These are phyloP conservation scores for Nomada goodeniana DNA, from an alignment of 2,888 invertebrate genomes.

Conservation along the genomic window DNA sequence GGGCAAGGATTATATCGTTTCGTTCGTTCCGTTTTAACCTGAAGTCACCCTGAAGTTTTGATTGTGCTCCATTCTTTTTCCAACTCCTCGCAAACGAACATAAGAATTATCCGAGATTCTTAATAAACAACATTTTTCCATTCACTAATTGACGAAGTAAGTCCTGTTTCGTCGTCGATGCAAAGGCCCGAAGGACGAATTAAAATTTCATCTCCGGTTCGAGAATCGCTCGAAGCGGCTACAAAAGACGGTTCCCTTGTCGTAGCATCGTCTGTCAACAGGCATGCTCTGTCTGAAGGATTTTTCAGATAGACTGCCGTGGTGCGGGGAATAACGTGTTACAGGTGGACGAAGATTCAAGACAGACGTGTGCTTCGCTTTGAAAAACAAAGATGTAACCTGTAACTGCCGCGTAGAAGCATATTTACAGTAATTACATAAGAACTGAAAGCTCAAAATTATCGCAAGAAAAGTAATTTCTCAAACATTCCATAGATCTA, in stretches of 20 bases:
- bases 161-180: not conserved
- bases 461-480: too few species aligned
- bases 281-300: conserved; percentile 8
- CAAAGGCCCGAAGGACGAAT: not conserved
- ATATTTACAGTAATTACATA: too few species aligned
- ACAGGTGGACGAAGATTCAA: conserved; percentile 30
- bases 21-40: not conserved
- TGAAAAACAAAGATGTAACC: conserved; percentile 30
- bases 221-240: not conserved
- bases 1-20: not conserved
- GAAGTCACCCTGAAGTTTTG: not conserved
- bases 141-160: not conserved
- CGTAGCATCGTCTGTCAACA: not conserved
- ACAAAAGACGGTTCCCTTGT: not conserved
- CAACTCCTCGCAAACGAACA: conserved; percentile 16
- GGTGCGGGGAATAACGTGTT: conserved; percentile 4
- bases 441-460: too few species aligned
- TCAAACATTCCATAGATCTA: too few species aligned
- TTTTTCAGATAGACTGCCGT: not conserved
- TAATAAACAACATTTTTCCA: not conserved
- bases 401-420: not conserved
- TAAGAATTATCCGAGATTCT: not conserved
- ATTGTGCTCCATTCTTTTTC: conserved; percentile 25
- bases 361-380: not conserved
- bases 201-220: conserved; percentile 17